Percentiles rank a stretch among this genome's conserved stretches.
These are phyloP conservation scores for Siniperca knerii DNA, from an alignment of 2,113 vertebrate genomes.

Conservation along the genomic window DNA sequence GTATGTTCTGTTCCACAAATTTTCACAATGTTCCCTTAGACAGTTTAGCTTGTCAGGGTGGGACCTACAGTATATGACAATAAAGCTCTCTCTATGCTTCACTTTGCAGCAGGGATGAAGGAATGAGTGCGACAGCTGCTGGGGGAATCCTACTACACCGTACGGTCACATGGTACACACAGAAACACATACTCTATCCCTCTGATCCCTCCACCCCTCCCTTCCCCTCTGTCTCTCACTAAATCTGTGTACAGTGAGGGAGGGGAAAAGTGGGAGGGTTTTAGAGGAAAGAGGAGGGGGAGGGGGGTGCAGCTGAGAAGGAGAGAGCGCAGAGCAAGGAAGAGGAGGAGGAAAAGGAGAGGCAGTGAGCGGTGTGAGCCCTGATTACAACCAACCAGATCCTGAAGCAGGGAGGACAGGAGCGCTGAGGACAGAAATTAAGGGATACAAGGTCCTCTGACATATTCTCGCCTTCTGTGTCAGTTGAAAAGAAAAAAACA, in stretches of 20 bases:
- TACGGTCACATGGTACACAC: constrained; percentile 73
- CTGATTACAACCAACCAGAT: constrained; percentile 67
- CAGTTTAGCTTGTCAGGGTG: background rate
- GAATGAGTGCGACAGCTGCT: constrained; percentile 78
- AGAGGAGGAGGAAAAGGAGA: constrained; percentile 61
- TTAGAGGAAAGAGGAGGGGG: constrained; percentile 35
- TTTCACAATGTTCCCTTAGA: background rate
- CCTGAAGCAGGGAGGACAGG: constrained; percentile 24
- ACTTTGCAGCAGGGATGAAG: constrained; percentile 36
- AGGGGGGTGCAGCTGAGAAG: constrained; percentile 41
- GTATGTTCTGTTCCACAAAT: background rate
- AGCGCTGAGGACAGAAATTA: constrained; percentile 22
- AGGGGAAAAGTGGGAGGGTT: constrained; percentile 54
- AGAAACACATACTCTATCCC: constrained; percentile 63
- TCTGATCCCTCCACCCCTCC: constrained; percentile 72
- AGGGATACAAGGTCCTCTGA: constrained; percentile 12
- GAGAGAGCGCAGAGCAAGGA: constrained; percentile 30
- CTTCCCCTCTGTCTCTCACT: constrained; percentile 51
- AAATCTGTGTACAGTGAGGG: constrained; percentile 72
- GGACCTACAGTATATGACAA: background rate
- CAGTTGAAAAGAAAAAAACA: background rate
- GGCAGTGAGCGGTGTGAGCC: constrained; percentile 63
- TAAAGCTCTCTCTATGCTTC: background rate
- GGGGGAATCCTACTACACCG: constrained; percentile 75
- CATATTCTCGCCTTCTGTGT: constrained; percentile 14